Percentiles rank a stretch among this genome's conserved stretches.
Evolutionary conservation across 2,797 vertebrate species (phyloP).

Genomic region (Anas bahamensis): DNA sequence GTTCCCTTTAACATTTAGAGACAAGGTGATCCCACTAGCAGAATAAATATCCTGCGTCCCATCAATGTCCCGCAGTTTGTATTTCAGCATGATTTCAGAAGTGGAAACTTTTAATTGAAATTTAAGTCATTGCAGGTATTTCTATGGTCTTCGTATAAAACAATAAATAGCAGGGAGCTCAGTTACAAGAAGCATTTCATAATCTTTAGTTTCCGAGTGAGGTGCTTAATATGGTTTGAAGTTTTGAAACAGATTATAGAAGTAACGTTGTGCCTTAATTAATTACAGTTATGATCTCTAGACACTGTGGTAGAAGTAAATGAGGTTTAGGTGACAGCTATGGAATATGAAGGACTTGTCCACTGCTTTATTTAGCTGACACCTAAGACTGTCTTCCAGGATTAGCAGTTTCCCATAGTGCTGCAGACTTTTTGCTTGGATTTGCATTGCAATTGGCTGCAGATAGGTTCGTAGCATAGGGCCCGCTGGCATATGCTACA

Average conservation of each 20-base stretch:
- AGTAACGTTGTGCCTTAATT: neutral
- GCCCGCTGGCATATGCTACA: neutral
- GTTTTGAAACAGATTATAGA: neutral
- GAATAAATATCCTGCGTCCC: neutral
- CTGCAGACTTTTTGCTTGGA: neutral
- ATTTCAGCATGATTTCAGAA: neutral
- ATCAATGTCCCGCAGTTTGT: neutral
- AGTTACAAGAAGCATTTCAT: neutral
- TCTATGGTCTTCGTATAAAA: neutral
- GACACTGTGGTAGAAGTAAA: neutral
- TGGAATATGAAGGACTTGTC: neutral
- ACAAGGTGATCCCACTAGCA: neutral
- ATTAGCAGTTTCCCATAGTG: neutral
- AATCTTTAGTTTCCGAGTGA: neutral
- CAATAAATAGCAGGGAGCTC: neutral
- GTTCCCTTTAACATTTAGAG: slow-evolving; percentile 31
- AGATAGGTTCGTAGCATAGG: neutral
- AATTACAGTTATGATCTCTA: neutral
- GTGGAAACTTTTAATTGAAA: neutral
- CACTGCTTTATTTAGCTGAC: neutral
- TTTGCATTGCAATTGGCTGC: neutral
- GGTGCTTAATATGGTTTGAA: neutral
- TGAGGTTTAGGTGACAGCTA: neutral
- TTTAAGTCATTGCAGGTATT: neutral
- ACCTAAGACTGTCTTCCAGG: neutral